Evolutionary conservation across 1,140 invertebrate genomes (phyloP).

Genomic region (Dendrolimus punctatus): DNA sequence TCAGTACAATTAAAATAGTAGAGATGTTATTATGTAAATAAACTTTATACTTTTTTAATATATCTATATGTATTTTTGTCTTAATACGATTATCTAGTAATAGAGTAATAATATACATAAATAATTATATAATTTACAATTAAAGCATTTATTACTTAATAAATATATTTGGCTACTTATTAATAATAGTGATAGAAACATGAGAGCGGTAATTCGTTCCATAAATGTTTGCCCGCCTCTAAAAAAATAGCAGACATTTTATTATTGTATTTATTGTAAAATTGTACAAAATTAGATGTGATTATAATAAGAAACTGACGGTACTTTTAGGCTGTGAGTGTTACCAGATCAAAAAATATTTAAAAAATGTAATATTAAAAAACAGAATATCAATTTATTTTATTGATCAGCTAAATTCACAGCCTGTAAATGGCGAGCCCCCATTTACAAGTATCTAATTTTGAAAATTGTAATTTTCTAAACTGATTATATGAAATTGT

Average conservation of each 20-base stretch:
- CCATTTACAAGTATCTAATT: conserved; percentile 48
- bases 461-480: conserved; percentile 13
- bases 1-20: too few relatives aligned
- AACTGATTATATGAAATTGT: conserved; percentile 5
- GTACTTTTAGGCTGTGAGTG: conserved; percentile 24
- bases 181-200: conserved; percentile 3
- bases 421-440: conserved; percentile 54
- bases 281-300: conserved; percentile 12
- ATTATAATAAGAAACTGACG: conserved; percentile 11
- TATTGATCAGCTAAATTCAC: conserved; percentile 30
- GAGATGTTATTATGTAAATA: neutral
- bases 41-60: conserved; percentile 1
- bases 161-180: neutral
- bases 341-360: conserved; percentile 18
- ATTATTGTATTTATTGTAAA: conserved; percentile 13
- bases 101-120: neutral
- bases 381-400: conserved; percentile 8
- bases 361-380: conserved; percentile 8
- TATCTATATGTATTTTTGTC: neutral
- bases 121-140: conserved; percentile 2
- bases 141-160: neutral
- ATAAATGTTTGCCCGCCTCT: too few relatives aligned
- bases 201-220: neutral
- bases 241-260: conserved; percentile 6
- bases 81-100: too few relatives aligned